Base-by-base conservation (phyloP, 2,888 invertebrate species). In the Ceraclea dissimilis region DNA sequence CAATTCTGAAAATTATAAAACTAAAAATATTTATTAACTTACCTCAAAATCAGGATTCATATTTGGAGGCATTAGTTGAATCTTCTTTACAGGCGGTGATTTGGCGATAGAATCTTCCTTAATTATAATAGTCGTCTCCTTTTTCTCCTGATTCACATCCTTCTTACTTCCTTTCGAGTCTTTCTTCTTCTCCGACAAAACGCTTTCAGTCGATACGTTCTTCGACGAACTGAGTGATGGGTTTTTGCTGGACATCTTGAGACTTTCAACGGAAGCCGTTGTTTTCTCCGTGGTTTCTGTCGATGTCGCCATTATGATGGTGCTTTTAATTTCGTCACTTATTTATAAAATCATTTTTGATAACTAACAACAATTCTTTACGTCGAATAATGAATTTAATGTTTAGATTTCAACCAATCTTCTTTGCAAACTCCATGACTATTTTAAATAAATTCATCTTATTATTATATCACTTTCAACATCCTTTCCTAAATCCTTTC, bases 51-150 rank as follows among this genome's bases (percentile, higher is more conserved):
- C 78, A 2, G 74, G 71, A 48, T 77, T 76, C 26, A 76, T 70
- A 19, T 70, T 68, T 1, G 76, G 75, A 1, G 78, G 76, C 16
- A 52, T 57, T 73, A 76, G 74, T 1, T 76, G 68, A 20, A 78
- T 74, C 64, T 78, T 78, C 70, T 78, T 78, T 65, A 77, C 76
- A 2, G 77, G 76, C 2, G 78, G 77, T 2, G 76, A 76, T 31
- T 73, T 64, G 48, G 76, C 60, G 52, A 75, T 74, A 51, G 74
- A 76, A n/a, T 78, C 77, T 54, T 77, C 77, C 49, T 77, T 66
- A 54, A 78, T 76, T 52, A 77, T 75, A 1, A 77, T 72, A 66
- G 75, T 76, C 1, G 75, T 75, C 57, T 78, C 77, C 71, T 76
- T 76, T 0, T 72, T 75, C 54, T 76, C 62, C 19, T 76, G 65